Evolutionary conservation across 2,888 invertebrate species (phyloP), one percentile per base, ranked within the genome.

Genomic region (Tyria jacobaeae): DNA sequence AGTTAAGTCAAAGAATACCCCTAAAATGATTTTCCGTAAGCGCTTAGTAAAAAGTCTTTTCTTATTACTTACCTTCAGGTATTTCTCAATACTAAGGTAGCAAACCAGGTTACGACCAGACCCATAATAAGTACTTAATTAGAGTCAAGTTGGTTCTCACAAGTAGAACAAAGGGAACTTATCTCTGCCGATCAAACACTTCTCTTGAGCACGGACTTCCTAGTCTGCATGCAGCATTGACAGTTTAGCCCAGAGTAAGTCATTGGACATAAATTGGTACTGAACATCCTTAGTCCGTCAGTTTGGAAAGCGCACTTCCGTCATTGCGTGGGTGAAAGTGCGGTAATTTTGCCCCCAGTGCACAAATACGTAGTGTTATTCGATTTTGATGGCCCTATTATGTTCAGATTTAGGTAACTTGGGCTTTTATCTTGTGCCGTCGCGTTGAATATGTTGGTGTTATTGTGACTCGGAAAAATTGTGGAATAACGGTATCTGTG

Each of bases 311-410:
- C 66, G 60, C 48, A 57, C 76, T 77, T 78, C 76, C 74, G 78
- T 55, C 61, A 67, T 41, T 81, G 81, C 80, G 79, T 81, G 66
- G 78, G 85, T 75, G 87, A 87, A 87, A 87, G 87, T 79, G 70
- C 72, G 64, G 68, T 73, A 79, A 82, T 81, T 81, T 82, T 76
- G 79, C 72, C 70, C 73, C 73, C 41, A 78, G 76, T 70, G 68
- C 64, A 60, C 66, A 62, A 65, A 64, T 73, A 74, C 73, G 75
- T 66, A 73, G 70, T 65, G 66, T 75, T 76, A 78, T 78, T 74
- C 69, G 73, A 76, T 71, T 74, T 78, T 78, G 75, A 80, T 80
- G 75, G 71, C 66, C 67, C 66, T 62, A 73, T 71, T 71, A 67
- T 64, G 58, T 59, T 37, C 47, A 47, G 47, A 63, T 59, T 63